These are phyloP conservation scores for Cotesia vestalis DNA, from an alignment of 1,140 invertebrate species.

Conservation along the genomic window DNA sequence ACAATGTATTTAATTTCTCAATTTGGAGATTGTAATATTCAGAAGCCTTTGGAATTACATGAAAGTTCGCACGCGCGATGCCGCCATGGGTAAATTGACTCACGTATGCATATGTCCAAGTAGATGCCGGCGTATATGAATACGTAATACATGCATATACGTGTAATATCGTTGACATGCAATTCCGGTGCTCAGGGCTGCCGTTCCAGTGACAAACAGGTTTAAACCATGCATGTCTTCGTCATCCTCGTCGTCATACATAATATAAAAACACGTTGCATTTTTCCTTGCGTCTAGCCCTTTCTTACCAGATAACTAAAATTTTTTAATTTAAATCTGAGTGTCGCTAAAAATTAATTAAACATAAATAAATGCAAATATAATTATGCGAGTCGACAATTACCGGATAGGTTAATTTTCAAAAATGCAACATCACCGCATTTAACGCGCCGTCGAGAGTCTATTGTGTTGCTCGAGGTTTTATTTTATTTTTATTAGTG, in stretches of 20 bases:
- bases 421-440: not conserved
- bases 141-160: slow-evolving; percentile 30
- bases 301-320: too few species aligned
- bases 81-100: not conserved
- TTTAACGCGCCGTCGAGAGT: not conserved
- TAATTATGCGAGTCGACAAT: not conserved
- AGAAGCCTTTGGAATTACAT: slow-evolving; percentile 1
- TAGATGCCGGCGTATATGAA: not conserved
- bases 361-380: not conserved
- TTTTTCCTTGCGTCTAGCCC: not conserved
- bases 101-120: slow-evolving; percentile 17
- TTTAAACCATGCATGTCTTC: slow-evolving; percentile 45
- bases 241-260: too few species aligned
- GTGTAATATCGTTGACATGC: slow-evolving; percentile 43
- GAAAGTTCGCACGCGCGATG: slow-evolving; percentile 24
- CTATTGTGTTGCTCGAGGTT: not conserved
- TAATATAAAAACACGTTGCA: not conserved
- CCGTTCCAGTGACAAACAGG: slow-evolving; percentile 47
- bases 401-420: not conserved
- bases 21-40: not conserved
- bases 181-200: slow-evolving; percentile 42
- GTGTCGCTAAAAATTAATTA: not conserved
- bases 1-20: too few species aligned
- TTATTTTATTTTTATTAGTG: not conserved
- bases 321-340: too few species aligned